Evolutionary conservation across 2,113 vertebrate species (phyloP), one percentile per base, ranked within the genome.

Genomic region (Myxocyprinus asiaticus): DNA sequence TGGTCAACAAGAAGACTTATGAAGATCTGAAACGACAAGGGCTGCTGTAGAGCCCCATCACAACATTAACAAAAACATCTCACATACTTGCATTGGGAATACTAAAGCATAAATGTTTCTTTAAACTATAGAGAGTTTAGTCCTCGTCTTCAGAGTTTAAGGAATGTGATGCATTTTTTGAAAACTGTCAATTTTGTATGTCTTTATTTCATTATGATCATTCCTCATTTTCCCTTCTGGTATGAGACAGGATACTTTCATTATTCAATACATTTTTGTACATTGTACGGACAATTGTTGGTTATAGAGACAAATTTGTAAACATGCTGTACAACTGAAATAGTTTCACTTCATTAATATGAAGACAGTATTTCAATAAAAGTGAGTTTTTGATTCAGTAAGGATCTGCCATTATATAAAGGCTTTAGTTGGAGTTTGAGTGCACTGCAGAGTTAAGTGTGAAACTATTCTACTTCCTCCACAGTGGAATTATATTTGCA

Each of bases 1-100:
- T 99, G 82, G 97, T 99, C 80, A 99, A 98, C 86, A 99, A 99
- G 87, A 99, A 99, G 90, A 99, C 97, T 0, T 99, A 98, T 0
- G 98, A 99, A 86, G 97, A 99, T 90, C 87, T 99, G 91, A 98
- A 99, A 88, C 94, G 98, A 67, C 97, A 99, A 68, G 97, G 98
- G 42, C 87, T 99, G 87, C 93, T 99, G 86, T 99, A 94, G 89
- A 82, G 9, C 7, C 12, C 15, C 55, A 7, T 4, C 14, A 0
- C 43, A 42, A 22, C 10, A 7, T 9, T 47, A 33, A 53, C 22
- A 33, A 33, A 33, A 33, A 3, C n/a, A 17, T 44, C 10, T 5
- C 10, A 22, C 45, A 33, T 59, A 3, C 14, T 12, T 10, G 22
- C 17, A 4, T 3, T 74, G 71, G 62, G 61, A 74, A 74, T 33